These are phyloP conservation scores for Scaptomyza tumidula DNA, from an alignment of 2,888 invertebrate genomes.

Conservation along the genomic window DNA sequence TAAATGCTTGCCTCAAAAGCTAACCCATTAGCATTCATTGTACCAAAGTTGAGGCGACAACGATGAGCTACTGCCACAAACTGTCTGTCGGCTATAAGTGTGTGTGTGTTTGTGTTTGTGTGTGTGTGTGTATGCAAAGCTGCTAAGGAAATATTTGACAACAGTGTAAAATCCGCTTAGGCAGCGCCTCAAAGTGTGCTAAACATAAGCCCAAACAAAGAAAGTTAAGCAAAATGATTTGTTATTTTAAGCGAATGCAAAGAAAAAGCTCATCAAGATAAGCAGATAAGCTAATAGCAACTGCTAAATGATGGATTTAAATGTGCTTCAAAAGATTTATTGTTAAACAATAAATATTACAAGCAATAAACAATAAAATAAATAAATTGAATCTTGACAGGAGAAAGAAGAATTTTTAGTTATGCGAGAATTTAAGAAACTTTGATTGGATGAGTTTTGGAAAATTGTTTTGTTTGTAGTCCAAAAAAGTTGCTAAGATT, in stretches of 20 bases:
- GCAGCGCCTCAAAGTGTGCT: constrained; percentile 31
- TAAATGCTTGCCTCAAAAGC: constrained; percentile 52
- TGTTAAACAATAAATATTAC: too few species aligned
- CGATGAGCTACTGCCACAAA: constrained; percentile 33
- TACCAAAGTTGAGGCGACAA: constrained; percentile 52
- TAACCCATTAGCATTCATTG: constrained; percentile 67
- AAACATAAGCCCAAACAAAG: constrained; percentile 11
- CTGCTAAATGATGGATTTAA: neutral
- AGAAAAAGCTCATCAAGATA: too few species aligned
- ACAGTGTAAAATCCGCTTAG: constrained; percentile 36
- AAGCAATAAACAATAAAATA: too few species aligned
- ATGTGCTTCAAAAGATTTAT: neutral
- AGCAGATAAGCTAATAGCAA: too few species aligned
- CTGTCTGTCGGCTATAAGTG: neutral
- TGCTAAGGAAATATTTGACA: constrained; percentile 15
- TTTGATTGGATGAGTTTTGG: too few species aligned
- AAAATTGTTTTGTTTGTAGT: too few species aligned
- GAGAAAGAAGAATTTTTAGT: too few species aligned
- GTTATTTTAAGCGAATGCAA: too few species aligned
- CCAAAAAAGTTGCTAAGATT: too few species aligned
- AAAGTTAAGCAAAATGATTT: neutral
- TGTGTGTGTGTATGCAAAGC: neutral
- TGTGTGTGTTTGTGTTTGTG: neutral
- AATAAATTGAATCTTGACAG: too few species aligned
- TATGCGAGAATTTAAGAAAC: too few species aligned